phyloP scores from a whole-genome alignment of 2,888 invertebrate species.

The Conus canariensis region DNA sequence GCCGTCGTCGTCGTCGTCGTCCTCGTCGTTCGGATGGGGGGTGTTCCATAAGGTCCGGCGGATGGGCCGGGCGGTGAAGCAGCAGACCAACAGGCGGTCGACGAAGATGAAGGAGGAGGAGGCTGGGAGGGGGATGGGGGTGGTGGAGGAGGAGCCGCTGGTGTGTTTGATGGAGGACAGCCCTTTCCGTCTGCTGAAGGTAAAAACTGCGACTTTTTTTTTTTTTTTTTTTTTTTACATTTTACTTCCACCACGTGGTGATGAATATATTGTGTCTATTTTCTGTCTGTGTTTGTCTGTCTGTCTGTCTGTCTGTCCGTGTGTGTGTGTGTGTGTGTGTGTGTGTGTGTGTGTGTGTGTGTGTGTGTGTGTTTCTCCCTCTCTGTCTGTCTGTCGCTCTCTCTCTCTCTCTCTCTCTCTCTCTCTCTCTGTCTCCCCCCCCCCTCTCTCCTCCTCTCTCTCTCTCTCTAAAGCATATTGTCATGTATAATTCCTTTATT shows the following conservation, averaged over 20 bases:
- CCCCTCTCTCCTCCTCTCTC: neutral
- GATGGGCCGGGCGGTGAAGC: too few relatives aligned
- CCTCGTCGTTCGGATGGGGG: too few relatives aligned
- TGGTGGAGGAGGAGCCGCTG: neutral
- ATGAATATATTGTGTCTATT: too few relatives aligned
- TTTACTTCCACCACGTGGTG: too few relatives aligned
- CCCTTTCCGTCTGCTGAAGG: constrained; percentile 13
- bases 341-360: neutral
- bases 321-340: neutral
- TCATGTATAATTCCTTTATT: too few relatives aligned
- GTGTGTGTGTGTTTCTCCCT: neutral
- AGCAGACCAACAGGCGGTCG: too few relatives aligned
- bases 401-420: constrained; percentile 3
- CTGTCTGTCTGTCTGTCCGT: neutral
- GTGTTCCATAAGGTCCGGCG: too few relatives aligned
- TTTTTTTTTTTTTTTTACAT: too few relatives aligned
- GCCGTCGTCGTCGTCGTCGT: too few relatives aligned
- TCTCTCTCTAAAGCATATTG: neutral
- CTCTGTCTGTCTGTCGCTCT: neutral
- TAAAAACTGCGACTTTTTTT: neutral
- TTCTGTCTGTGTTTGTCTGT: neutral
- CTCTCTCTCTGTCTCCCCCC: neutral
- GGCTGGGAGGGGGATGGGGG: too few relatives aligned
- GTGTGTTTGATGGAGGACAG: constrained; percentile 17
- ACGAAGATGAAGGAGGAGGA: neutral